Evolutionary conservation across 2,797 vertebrate genomes (phyloP).

Genomic region (Ciconia nigra): DNA sequence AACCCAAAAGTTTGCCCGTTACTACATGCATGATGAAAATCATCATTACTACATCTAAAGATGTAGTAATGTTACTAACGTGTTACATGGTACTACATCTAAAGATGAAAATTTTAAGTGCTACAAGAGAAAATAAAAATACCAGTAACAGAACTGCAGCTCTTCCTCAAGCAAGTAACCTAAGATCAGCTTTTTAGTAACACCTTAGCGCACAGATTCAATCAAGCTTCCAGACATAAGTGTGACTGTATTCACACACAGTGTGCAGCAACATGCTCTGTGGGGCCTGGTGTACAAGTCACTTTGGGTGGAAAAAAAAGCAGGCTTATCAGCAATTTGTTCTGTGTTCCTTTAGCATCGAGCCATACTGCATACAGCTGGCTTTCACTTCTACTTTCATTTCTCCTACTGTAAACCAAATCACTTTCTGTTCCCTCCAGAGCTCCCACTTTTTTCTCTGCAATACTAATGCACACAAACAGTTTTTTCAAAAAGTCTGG

Average conservation of each 20-base stretch:
- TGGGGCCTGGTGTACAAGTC: neutral
- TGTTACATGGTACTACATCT: neutral
- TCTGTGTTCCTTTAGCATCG: neutral
- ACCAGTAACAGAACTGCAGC: neutral
- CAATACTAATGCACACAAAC: neutral
- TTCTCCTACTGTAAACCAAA: neutral
- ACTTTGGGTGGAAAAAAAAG: neutral
- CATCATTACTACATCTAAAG: neutral
- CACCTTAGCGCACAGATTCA: neutral
- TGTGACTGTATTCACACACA: neutral
- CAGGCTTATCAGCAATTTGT: neutral
- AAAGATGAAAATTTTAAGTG: neutral
- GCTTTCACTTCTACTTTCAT: neutral
- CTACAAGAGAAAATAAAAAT: neutral
- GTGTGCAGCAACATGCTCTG: neutral
- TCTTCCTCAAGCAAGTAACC: neutral
- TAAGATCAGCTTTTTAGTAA: neutral
- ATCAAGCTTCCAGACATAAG: neutral
- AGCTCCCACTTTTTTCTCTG: neutral
- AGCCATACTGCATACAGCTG: neutral
- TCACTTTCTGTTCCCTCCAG: neutral
- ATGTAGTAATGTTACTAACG: no score
- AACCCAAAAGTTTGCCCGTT: neutral
- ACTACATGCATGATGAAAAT: neutral
- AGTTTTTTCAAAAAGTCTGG: neutral